Evolutionary conservation across 2,113 vertebrate species (phyloP).

Genomic region (Eulemur macaco): DNA sequence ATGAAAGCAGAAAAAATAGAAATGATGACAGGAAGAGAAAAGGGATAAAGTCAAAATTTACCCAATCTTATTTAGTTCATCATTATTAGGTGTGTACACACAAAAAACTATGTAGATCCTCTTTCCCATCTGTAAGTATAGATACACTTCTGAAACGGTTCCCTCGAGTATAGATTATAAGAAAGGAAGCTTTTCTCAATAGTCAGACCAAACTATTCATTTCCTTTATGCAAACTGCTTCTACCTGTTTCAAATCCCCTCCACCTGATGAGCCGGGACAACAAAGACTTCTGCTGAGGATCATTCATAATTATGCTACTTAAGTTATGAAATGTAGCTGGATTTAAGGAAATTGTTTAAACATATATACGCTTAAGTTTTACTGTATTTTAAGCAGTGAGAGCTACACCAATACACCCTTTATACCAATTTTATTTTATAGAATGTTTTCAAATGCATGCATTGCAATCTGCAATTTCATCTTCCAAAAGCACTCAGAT

Average conservation of each 20-base stretch:
- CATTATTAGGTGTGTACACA: background rate
- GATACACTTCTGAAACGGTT: background rate
- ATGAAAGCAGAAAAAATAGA: background rate
- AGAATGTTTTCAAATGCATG: background rate
- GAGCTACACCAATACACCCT: background rate
- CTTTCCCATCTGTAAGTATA: background rate
- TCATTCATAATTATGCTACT: background rate
- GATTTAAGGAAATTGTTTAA: background rate
- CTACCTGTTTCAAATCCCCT: background rate
- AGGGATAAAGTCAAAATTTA: background rate
- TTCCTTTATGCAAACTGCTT: background rate
- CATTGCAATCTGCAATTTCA: background rate
- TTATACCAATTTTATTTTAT: background rate
- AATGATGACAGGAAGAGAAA: background rate
- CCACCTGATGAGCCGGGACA: background rate
- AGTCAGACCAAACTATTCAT: background rate
- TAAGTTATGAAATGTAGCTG: background rate
- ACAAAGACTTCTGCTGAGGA: background rate
- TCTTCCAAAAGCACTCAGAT: background rate
- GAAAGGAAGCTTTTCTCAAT: background rate
- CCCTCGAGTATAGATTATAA: background rate
- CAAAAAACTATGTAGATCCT: background rate
- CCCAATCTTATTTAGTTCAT: background rate
- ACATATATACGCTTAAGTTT: background rate
- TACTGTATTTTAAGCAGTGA: background rate